A percentile compares a stretch with the other conserved stretches of the same genome.
Evolutionary conservation across 2,113 vertebrate genomes (phyloP).

Genomic region (Periophthalmus modestus): DNA sequence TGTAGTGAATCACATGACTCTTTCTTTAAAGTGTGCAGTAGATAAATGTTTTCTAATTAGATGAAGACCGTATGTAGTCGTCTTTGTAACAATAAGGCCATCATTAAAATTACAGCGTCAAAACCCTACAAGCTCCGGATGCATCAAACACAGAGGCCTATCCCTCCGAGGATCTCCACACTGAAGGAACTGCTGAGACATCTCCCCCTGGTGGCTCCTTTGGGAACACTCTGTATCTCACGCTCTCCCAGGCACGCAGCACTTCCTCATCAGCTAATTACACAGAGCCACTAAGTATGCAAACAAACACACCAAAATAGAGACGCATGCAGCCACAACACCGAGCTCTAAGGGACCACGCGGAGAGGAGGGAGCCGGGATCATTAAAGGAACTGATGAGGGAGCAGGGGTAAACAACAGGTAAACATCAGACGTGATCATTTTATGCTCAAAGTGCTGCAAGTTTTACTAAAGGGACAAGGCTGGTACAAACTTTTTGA

Average conservation of each 20-base stretch:
- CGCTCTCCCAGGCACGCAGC: conserved; percentile 18
- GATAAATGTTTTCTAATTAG: no score
- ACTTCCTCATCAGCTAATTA: conserved; percentile 69
- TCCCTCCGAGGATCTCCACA: conserved; percentile 60
- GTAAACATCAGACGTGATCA: conserved; percentile 55
- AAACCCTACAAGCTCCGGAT: conserved; percentile 55
- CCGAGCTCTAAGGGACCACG: conserved; percentile 53
- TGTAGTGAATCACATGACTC: no score
- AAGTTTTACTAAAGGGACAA: conserved; percentile 5
- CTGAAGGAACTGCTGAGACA: conserved; percentile 73
- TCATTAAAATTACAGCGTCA: conserved; percentile 70
- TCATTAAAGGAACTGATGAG: conserved; percentile 60
- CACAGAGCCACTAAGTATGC: conserved; percentile 72
- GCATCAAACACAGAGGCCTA: conserved; percentile 67
- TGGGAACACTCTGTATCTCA: conserved; percentile 39
- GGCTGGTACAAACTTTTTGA: background rate
- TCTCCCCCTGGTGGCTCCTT: conserved; percentile 55
- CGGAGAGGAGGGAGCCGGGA: conserved; percentile 43
- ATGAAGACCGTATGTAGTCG: no score
- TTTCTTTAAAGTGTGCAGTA: no score
- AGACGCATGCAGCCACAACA: conserved; percentile 63
- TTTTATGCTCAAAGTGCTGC: background rate
- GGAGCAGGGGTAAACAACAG: conserved; percentile 63
- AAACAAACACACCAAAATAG: conserved; percentile 71
- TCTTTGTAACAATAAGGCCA: conserved; percentile 5